Conservation (phyloP, 2,113 vertebrate species). For the Trinectes maculatus region DNA sequence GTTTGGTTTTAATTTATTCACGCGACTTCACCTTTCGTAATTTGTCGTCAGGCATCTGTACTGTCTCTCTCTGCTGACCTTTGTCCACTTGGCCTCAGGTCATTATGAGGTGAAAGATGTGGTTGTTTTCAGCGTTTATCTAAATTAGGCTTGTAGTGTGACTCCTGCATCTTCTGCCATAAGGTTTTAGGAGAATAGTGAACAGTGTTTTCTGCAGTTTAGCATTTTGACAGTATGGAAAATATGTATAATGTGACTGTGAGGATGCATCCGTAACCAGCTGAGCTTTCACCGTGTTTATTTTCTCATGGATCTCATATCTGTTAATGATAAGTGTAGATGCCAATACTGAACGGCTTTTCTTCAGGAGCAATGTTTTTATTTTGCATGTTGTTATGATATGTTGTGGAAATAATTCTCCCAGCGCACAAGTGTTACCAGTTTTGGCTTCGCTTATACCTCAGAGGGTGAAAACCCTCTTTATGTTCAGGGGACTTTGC, state of each 20-base stretch:
- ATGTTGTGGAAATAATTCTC: constrained; percentile 51
- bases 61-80: constrained; percentile 16
- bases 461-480: constrained; percentile 54
- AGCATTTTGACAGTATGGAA: no score
- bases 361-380: constrained; percentile 1
- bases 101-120: constrained; percentile 8
- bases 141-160: no score
- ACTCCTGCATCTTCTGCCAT: no score
- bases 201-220: no score
- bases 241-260: no score
- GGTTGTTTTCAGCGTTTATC: background rate
- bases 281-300: background rate
- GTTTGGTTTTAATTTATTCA: constrained; percentile 57
- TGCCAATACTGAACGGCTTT: constrained; percentile 11
- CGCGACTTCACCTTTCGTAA: constrained; percentile 41
- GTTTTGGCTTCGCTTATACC: constrained; percentile 43
- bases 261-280: constrained; percentile 1
- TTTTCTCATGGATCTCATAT: constrained; percentile 12
- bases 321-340: background rate
- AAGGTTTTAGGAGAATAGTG: background rate
- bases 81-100: constrained; percentile 28
- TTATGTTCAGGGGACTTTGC: constrained; percentile 56
- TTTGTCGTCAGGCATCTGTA: constrained; percentile 36
- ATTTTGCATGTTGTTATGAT: no score
- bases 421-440: constrained; percentile 20